Base-by-base conservation (phyloP, 1,140 invertebrate species). In the Cotesia glomerata region DNA sequence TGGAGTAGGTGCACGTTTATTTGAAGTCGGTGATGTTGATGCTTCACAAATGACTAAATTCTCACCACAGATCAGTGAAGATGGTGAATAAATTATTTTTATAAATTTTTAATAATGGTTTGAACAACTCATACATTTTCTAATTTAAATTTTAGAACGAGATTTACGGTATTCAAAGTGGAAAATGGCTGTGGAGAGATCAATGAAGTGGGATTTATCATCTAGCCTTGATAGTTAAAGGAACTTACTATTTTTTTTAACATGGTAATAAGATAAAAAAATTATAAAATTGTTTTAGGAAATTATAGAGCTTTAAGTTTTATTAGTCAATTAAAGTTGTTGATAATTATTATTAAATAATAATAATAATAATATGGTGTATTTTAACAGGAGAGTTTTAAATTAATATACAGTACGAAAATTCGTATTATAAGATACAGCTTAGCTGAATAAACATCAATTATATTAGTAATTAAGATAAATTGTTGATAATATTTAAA, bases 151-250 rank as follows among this genome's bases (percentile, higher is more conserved):
- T 68, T 58, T 78, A 92, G 91, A 91, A 70, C 86, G 93, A 51
- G 92, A 95, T 78, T 85, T 90, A 5, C 89, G 91, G 58, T 95
- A 94, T 80, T 89, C 90, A 45, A 91, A 92, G 73, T 97, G 95
- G 95, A 95, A 95, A 84, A 92, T 93, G 89, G 95, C 94, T 1
- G 90, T 97, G 0, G 90, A 94, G 74, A 88, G 93, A 58, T 94
- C 93, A 5, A 88, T 95, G 73, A 91, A 92, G 58, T 97, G 95
- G 95, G 93, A 94, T 70, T 72, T 59, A 63, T 74, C 79, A 16
- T 76, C 67, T 2, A 71, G 71, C 65, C 26, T 73, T 0, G 68
- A 59, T 14, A 35, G 13, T 39, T 32, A 36, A 16, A 13, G 35
- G 54, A 1, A 32, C 8, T 56, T 4, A n/a, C 5, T 11, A 7